Percentiles rank a stretch among this genome's conserved stretches.
These are phyloP conservation scores for Eulemur mongoz DNA, from an alignment of 2,797 vertebrate genomes.

Conservation along the genomic window DNA sequence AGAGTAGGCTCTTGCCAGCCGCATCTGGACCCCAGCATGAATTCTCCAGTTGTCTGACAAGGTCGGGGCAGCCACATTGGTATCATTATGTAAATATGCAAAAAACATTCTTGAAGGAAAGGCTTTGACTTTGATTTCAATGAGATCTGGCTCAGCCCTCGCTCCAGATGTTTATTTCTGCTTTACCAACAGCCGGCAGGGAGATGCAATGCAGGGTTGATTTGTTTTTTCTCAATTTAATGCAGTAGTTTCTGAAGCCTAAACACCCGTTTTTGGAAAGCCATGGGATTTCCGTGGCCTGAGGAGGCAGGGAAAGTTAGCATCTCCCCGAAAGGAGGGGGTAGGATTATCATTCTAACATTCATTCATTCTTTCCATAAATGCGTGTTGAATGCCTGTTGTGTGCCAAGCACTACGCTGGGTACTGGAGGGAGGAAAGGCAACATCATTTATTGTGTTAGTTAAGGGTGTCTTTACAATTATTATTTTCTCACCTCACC, in stretches of 20 bases:
- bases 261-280: constrained; percentile 37
- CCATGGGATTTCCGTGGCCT: neutral
- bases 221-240: constrained; percentile 19
- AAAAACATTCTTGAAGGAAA: constrained; percentile 54
- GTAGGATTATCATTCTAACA: neutral
- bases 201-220: constrained; percentile 1
- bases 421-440: neutral
- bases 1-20: neutral
- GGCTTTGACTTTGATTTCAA: constrained; percentile 57
- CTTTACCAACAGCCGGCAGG: constrained; percentile 18
- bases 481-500: neutral
- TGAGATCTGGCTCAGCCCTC: constrained; percentile 31
- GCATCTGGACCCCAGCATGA: constrained; percentile 56
- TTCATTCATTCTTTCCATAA: neutral
- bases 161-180: constrained; percentile 60
- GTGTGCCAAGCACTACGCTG: no score
- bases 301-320: neutral
- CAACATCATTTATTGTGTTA: no score
- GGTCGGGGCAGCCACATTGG: constrained; percentile 19
- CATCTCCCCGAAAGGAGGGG: neutral
- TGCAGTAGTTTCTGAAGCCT: constrained; percentile 25
- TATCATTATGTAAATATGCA: constrained; percentile 64
- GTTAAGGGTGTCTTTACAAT: neutral
- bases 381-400: neutral
- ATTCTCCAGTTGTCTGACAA: constrained; percentile 26